Conservation (phyloP, 2,888 invertebrate genomes). For the Ectemnius cavifrons region DNA sequence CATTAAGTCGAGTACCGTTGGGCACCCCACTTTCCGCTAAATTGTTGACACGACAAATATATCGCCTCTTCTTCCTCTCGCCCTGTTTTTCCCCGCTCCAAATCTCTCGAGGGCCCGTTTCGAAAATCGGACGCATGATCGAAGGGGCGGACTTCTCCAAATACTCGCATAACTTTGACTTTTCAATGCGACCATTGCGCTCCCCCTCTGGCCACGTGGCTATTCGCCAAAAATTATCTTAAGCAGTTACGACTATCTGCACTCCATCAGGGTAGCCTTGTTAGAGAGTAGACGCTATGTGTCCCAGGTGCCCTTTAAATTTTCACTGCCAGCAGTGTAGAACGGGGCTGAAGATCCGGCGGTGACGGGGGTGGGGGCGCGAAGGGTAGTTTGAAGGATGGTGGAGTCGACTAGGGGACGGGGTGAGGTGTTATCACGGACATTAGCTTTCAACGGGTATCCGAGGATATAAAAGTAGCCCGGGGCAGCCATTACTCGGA, state of each 20-base stretch:
- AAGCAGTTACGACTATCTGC: neutral
- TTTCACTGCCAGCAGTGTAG: constrained; percentile 15
- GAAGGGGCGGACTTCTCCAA: constrained; percentile 3
- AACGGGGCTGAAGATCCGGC: constrained; percentile 25
- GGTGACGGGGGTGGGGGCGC: constrained; percentile 30
- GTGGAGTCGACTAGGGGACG: constrained; percentile 44
- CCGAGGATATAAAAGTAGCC: constrained; percentile 74
- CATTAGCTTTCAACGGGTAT: constrained; percentile 74
- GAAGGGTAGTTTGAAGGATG: constrained; percentile 40
- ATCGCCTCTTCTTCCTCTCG: constrained; percentile 58
- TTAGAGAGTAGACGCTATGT: constrained; percentile 20
- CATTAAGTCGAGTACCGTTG: constrained; percentile 70
- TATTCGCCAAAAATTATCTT: neutral
- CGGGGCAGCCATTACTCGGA: constrained; percentile 75
- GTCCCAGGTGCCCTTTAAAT: constrained; percentile 33
- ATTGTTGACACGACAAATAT: constrained; percentile 77
- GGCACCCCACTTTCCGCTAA: constrained; percentile 68
- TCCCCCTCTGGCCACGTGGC: neutral
- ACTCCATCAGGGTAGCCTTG: neutral
- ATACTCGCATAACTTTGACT: constrained; percentile 20
- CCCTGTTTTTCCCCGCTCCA: neutral
- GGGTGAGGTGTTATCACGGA: constrained; percentile 70
- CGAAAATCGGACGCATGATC: constrained; percentile 28
- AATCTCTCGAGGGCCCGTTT: constrained; percentile 34
- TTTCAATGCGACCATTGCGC: neutral